Conservation (phyloP, 2,113 vertebrate genomes). For the Entomyzon cyanotis region DNA sequence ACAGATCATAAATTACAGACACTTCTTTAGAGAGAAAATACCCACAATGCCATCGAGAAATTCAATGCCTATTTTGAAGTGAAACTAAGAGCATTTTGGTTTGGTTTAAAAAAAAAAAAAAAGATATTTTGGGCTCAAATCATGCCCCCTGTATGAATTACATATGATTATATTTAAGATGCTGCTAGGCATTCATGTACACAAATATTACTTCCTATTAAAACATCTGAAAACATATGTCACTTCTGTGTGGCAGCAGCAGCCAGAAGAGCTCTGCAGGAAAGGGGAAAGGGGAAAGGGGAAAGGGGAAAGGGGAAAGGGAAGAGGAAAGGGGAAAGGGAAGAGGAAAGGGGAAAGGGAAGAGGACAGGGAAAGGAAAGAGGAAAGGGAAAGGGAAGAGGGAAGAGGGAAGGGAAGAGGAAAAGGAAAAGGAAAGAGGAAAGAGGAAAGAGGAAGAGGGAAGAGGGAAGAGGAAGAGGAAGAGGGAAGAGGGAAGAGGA, state of each 20-base stretch:
- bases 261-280: not conserved
- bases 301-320: too few species aligned
- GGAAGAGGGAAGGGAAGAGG: too few species aligned
- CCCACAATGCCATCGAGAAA: not conserved
- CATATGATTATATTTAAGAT: not conserved
- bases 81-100: not conserved
- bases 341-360: too few species aligned
- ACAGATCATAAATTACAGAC: conserved; percentile 44
- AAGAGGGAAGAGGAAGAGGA: too few species aligned
- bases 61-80: not conserved
- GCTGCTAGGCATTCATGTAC: not conserved
- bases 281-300: too few species aligned
- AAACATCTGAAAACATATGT: not conserved
- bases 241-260: not conserved
- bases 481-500: too few species aligned
- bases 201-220: not conserved
- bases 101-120: not conserved
- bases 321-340: too few species aligned
- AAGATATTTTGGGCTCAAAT: not conserved
- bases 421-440: too few species aligned
- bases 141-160: not conserved
- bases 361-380: too few species aligned
- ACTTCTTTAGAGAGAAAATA: not conserved
- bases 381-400: too few species aligned
- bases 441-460: too few species aligned